These are phyloP conservation scores for Synergus laeviventris DNA, from an alignment of 2,888 invertebrate species.

Conservation along the genomic window DNA sequence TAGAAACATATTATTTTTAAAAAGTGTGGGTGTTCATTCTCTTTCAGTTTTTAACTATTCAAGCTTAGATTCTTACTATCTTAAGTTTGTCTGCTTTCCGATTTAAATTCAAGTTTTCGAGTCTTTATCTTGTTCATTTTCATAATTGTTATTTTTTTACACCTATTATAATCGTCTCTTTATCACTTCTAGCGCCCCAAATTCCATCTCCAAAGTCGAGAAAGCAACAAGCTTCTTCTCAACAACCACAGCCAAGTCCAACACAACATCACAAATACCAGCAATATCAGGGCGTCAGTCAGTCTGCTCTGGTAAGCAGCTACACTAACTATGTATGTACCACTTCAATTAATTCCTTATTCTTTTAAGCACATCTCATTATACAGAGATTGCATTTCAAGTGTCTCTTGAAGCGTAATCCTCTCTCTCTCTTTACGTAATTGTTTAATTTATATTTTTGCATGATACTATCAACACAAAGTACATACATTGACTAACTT, in stretches of 20 bases:
- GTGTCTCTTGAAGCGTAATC: background rate
- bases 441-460: conserved; percentile 3
- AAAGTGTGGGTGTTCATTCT: no score
- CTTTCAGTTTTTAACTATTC: no score
- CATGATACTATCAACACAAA: background rate
- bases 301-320: conserved; percentile 75
- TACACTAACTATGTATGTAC: conserved; percentile 74
- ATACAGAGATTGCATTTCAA: conserved; percentile 27
- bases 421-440: background rate
- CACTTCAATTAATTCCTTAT: conserved; percentile 63
- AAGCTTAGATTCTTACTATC: no score
- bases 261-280: conserved; percentile 79
- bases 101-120: no score
- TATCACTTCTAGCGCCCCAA: conserved; percentile 76
- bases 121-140: background rate
- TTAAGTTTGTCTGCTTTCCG: no score
- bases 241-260: conserved; percentile 78
- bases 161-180: background rate
- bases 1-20: no score
- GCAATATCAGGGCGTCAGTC: conserved; percentile 77
- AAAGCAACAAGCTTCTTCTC: conserved; percentile 77
- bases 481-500: background rate
- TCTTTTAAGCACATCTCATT: conserved; percentile 44
- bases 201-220: conserved; percentile 80
- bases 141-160: background rate